Conservation (phyloP, 2,113 vertebrate genomes). For the Tonatia bakeri region DNA sequence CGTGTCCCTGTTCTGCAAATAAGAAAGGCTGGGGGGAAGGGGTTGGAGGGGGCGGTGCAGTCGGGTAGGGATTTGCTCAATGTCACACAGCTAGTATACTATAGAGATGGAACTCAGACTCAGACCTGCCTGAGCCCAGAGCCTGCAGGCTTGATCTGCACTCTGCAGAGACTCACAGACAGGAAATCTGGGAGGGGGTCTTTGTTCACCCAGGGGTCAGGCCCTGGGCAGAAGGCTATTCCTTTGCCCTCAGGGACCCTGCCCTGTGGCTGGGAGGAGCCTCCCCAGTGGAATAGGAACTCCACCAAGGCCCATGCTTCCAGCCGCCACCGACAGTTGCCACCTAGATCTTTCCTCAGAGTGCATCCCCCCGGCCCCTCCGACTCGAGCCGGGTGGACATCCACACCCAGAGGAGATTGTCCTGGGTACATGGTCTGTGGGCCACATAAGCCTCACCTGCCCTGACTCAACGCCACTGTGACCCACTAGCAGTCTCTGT, state of each 20-base stretch:
- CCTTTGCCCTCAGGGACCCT: background rate
- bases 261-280: background rate
- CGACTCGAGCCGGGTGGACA: background rate
- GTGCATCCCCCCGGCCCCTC: background rate
- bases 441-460: background rate
- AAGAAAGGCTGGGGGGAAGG: background rate
- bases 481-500: background rate
- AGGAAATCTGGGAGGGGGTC: too few species aligned
- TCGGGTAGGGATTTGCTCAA: too few species aligned
- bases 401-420: background rate
- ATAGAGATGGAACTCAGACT: background rate
- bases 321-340: background rate
- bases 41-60: too few species aligned
- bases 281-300: background rate
- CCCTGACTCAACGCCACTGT: background rate
- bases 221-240: accelerated
- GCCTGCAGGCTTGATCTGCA: background rate
- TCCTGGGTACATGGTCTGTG: background rate
- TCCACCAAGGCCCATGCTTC: background rate
- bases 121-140: background rate
- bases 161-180: background rate
- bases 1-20: background rate
- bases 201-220: too few species aligned
- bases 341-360: background rate
- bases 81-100: background rate